Evolutionary conservation across 1,140 invertebrate genomes (phyloP), one percentile per base, ranked within the genome.

Genomic region (Bombus cullumanus): DNA sequence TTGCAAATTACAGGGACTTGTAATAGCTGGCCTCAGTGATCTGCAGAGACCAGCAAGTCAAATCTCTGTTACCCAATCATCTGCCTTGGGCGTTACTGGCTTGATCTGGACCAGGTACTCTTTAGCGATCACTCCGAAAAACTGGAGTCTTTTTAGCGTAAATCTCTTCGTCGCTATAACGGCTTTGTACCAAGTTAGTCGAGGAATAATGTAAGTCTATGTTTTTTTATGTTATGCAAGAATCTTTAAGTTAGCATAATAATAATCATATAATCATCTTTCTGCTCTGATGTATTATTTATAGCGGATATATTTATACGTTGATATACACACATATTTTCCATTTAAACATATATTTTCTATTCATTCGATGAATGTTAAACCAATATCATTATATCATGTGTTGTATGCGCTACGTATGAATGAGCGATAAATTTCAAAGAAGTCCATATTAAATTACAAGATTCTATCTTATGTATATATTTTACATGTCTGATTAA

Each of bases 11-110:
- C 93, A 98, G 98, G 97, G 97, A 43, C 96, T 98, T 80, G 98
- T 98, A 64, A 96, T 98, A 62, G 99, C 99, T 92, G 99, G 99
- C 66, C 96, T 99, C 76, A 97, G 98, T 92, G 99, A 99, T 95
- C 96, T 99, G 85, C 95, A 96, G 74, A 96, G 99, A 90, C 99
- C 99, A 73, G 98, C 98, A 41, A 98, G 99, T 88, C 97, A 98
- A 93, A 96, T 99, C 59, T 99, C 98, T 92, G 87, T 98, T 53
- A 96, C 97, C 85, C 99, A 99, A 95, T 98, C 98, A 57, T 95
- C 94, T 62, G 98, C 98, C 28, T 95, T 99, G 72, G 97, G 96
- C 75, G 94, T 96, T 4, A 98, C 97, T 37, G 98, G 98, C 39
- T 74, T 97, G 64, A 97, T 98, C 69, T 98, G 97, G 97, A 97